phyloP scores from a whole-genome alignment of 2,113 vertebrate species.

The Vulpes vulpes region DNA sequence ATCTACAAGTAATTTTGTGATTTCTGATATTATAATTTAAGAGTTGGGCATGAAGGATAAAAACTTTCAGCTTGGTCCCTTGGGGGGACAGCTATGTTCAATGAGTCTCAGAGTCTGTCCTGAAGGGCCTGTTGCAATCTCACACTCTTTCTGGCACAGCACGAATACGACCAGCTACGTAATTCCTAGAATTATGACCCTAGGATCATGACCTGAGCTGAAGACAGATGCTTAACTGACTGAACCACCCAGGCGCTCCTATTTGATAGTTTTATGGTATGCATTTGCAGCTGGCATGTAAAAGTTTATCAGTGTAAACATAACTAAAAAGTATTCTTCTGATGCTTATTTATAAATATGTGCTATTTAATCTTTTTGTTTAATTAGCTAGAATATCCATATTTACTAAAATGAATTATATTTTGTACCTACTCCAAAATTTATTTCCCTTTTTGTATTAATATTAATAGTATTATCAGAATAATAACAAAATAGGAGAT shows the following conservation, averaged over 20 bases:
- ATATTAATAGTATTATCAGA: background rate
- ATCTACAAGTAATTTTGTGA: background rate
- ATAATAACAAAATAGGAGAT: background rate
- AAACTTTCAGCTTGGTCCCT: background rate
- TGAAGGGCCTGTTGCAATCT: background rate
- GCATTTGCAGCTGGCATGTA: background rate
- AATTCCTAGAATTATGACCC: background rate
- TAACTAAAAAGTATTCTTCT: background rate
- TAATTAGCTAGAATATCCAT: background rate
- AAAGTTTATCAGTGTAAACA: background rate
- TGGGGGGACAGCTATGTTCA: no score
- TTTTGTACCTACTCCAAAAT: background rate
- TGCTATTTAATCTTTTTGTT: background rate
- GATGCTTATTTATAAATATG: background rate
- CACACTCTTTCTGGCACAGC: background rate
- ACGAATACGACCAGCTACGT: accelerated
- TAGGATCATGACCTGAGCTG: no score
- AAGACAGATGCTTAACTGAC: no score
- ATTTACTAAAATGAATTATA: background rate
- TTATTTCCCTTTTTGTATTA: background rate
- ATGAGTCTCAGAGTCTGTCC: background rate
- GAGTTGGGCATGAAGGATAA: background rate
- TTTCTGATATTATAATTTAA: background rate
- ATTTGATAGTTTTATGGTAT: background rate
- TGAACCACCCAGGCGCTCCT: no score